A percentile compares a stretch with the other conserved stretches of the same genome.
Evolutionary conservation across 2,113 vertebrate genomes (phyloP).

Genomic region (Hemibagrus wyckioides): DNA sequence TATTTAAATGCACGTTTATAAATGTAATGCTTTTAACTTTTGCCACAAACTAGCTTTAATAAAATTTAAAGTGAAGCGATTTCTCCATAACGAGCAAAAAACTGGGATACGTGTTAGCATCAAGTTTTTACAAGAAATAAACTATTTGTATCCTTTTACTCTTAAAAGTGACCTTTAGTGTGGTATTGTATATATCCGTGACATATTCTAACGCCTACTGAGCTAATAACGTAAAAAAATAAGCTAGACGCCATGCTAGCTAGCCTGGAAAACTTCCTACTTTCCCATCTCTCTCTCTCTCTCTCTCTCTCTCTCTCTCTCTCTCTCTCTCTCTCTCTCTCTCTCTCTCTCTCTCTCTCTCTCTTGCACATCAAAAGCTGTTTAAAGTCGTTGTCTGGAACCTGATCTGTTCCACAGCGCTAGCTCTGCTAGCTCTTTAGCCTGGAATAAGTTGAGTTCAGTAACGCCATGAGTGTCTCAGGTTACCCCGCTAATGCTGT

Average conservation of each 20-base stretch:
- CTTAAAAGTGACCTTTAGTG: background rate
- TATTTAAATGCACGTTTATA: too few species aligned
- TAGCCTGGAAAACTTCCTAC: background rate
- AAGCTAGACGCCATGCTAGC: background rate
- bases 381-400: slow-evolving; percentile 77
- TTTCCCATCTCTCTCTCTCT: too few species aligned
- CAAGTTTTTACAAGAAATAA: background rate
- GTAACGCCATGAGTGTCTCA: slow-evolving; percentile 68
- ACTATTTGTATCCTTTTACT: background rate
- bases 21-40: too few species aligned
- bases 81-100: background rate
- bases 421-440: slow-evolving; percentile 68
- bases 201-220: background rate
- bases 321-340: background rate
- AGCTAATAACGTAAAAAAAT: background rate
- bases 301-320: background rate
- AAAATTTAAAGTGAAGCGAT: too few species aligned
- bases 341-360: background rate
- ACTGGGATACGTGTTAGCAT: background rate
- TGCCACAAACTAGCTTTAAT: too few species aligned
- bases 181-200: background rate
- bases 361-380: slow-evolving; percentile 59
- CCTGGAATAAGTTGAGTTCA: slow-evolving; percentile 64
- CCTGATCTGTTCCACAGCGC: slow-evolving; percentile 66
- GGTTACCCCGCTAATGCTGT: slow-evolving; percentile 89